Conservation (phyloP, 2,888 invertebrate genomes). For the Chymomyza amoena region DNA sequence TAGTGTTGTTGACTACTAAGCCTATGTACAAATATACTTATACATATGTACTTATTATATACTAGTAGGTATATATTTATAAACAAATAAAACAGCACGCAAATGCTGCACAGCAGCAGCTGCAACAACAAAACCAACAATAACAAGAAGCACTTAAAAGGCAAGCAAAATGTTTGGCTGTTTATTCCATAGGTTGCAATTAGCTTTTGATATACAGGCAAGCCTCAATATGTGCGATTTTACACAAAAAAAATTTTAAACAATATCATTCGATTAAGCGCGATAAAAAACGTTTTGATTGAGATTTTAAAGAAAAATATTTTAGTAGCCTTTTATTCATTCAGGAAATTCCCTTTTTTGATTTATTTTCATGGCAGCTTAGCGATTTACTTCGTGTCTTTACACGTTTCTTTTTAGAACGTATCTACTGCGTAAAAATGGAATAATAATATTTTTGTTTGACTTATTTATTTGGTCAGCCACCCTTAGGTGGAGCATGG, state of each 20-base stretch:
- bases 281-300: no score
- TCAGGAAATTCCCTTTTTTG: no score
- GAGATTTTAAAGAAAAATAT: no score
- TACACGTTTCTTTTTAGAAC: no score
- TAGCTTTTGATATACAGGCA: conserved; percentile 36
- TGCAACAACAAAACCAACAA: conserved; percentile 16
- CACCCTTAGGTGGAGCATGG: no score
- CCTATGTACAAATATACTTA: neutral
- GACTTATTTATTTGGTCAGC: no score
- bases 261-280: no score
- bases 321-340: no score
- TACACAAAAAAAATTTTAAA: neutral
- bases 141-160: neutral
- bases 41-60: conserved; percentile 10
- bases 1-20: neutral
- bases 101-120: conserved; percentile 16
- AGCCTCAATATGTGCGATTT: neutral
- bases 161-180: neutral
- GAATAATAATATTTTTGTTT: no score
- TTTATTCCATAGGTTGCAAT: conserved; percentile 38
- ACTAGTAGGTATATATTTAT: conserved; percentile 20
- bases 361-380: no score
- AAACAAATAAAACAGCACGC: conserved; percentile 41
- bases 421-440: no score
- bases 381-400: no score